A percentile compares a stretch with the other conserved stretches of the same genome.
phyloP scores from a whole-genome alignment of 2,113 vertebrate genomes.

The Nycticorax nycticorax region DNA sequence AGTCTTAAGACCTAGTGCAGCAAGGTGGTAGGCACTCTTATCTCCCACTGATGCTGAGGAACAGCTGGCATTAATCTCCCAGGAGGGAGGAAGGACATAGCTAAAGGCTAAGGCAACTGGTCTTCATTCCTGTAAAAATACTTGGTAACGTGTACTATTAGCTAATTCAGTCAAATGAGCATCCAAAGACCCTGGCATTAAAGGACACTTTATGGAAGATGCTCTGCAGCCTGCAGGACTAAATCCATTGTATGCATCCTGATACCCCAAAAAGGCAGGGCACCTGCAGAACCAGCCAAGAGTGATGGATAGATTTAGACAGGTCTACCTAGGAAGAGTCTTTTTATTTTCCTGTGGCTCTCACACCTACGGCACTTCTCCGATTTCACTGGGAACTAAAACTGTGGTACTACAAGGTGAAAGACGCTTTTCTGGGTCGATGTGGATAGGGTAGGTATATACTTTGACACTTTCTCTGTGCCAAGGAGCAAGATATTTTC shows the following conservation, averaged over 20 bases:
- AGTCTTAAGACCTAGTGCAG: neutral
- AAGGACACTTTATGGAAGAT: neutral
- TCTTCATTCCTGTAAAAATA: neutral
- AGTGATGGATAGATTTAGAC: neutral
- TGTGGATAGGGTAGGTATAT: neutral
- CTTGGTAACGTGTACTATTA: neutral
- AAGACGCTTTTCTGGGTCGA: neutral
- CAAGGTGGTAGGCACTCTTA: neutral
- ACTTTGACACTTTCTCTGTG: neutral
- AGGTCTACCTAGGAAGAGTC: neutral
- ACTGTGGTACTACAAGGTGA: neutral
- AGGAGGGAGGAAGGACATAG: neutral
- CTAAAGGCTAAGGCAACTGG: neutral
- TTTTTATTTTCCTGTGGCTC: neutral
- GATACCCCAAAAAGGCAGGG: neutral
- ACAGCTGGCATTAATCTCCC: neutral
- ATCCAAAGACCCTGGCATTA: neutral
- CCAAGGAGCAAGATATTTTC: neutral
- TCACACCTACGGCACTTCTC: neutral
- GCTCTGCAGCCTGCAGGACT: neutral
- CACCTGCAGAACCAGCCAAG: neutral
- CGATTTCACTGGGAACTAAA: neutral
- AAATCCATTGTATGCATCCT: neutral
- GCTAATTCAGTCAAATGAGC: neutral
- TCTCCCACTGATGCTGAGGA: neutral